Evolutionary conservation across 2,888 invertebrate species (phyloP).

Genomic region (Conistra vaccinii): DNA sequence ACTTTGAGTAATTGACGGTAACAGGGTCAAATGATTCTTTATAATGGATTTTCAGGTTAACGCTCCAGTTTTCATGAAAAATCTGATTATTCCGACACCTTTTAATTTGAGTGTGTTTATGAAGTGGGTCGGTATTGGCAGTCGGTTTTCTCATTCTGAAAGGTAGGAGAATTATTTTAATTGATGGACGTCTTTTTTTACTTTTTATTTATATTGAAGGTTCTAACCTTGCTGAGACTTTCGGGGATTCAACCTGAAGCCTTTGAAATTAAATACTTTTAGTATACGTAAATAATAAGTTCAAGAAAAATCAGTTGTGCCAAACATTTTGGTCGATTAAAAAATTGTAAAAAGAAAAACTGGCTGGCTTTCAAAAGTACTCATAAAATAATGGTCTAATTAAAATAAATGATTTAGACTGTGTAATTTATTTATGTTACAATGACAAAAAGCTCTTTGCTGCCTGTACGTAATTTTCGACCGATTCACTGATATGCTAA

Average conservation of each 20-base stretch:
- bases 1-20: constrained; percentile 58
- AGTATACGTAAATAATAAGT: too few species aligned
- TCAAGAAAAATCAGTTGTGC: not conserved
- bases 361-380: too few species aligned
- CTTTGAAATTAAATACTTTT: too few species aligned
- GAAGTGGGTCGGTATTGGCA: constrained; percentile 36
- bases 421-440: not conserved
- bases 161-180: constrained; percentile 1
- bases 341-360: too few species aligned
- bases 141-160: constrained; percentile 17
- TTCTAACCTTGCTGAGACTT: not conserved
- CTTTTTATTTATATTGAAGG: not conserved
- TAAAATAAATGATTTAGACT: too few species aligned
- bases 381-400: too few species aligned
- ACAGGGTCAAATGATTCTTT: constrained; percentile 55
- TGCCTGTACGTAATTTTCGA: not conserved
- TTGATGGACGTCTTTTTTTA: not conserved
- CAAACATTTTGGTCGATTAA: not conserved
- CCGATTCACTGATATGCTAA: not conserved
- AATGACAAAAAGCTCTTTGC: not conserved
- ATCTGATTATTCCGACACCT: constrained; percentile 51
- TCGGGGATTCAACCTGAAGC: too few species aligned
- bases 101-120: constrained; percentile 52
- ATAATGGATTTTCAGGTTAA: constrained; percentile 56
- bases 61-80: constrained; percentile 33